These are phyloP conservation scores for Megaleporinus macrocephalus DNA, from an alignment of 2,113 vertebrate genomes.

Conservation along the genomic window DNA sequence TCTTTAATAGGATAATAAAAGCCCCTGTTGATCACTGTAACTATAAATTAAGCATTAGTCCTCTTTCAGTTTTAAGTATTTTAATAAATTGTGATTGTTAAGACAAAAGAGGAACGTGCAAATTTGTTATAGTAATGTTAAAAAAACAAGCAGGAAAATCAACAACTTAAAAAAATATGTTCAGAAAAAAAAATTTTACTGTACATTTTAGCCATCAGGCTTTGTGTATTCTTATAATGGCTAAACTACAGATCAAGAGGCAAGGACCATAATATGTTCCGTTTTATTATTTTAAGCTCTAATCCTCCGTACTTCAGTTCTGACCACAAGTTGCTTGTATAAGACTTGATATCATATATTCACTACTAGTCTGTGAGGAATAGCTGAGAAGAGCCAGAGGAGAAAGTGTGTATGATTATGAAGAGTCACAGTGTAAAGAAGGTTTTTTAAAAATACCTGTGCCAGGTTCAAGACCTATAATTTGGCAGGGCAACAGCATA, in stretches of 20 bases:
- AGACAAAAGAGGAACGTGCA: too few species aligned
- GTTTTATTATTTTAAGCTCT: background rate
- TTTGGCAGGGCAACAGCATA: too few species aligned
- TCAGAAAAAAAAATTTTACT: too few species aligned
- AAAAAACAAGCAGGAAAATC: too few species aligned
- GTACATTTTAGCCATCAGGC: too few species aligned
- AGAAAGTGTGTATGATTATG: constrained; percentile 24
- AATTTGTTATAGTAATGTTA: too few species aligned
- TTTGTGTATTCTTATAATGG: background rate
- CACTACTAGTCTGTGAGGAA: background rate
- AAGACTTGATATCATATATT: background rate
- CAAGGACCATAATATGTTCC: background rate
- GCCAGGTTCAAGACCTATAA: background rate
- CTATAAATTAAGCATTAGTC: background rate
- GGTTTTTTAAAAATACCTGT: background rate
- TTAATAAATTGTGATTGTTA: too few species aligned
- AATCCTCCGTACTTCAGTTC: background rate
- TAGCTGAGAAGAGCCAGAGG: constrained; percentile 21
- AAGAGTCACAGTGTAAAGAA: constrained; percentile 11
- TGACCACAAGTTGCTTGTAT: too few species aligned
- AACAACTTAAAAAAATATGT: too few species aligned
- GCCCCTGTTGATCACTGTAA: constrained; percentile 67
- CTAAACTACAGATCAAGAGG: background rate
- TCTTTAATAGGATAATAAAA: constrained; percentile 61
- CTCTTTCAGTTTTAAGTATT: background rate